Evolutionary conservation across 2,888 invertebrate genomes (phyloP), one percentile per base, ranked within the genome.

Genomic region (Ellobium chinense): DNA sequence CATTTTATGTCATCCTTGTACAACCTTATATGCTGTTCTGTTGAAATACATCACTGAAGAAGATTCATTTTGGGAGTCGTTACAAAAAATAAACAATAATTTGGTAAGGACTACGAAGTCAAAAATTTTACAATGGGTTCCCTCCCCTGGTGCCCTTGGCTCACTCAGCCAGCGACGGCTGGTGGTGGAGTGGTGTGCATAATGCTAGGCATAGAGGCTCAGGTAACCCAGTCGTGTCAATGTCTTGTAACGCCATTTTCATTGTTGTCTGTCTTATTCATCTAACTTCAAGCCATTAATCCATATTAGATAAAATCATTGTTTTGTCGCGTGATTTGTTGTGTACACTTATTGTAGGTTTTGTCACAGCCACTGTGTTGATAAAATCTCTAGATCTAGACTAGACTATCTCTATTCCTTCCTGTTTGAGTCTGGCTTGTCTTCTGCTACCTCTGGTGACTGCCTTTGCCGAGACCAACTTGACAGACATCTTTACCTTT

Each of bases 81-180:
- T 36, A 37, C 24, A 72, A 72, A 46, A 75, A 80, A 80, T 80
- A 80, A 80, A 80, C 80, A 80, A 80, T 80, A 80, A 80, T 80
- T 80, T 80, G 36, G 80, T 75, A 75, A 63, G 75, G 80, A 80
- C 80, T 80, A 75, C 34, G 18, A 37, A 75, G 69, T 68, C 27
- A 69, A 75, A 80, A 80, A 80, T 75, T 74, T 80, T 80, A 74
- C 74, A 65, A 69, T 80, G 80, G 68, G 80, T 80, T 80, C 54
- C 36, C 56, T 80, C 80, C 80, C 80, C 75, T 80, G 75, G 62
- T 70, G 73, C 73, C 80, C 80, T 78, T 78, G 78, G 62, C 72
- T 78, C 74, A 74, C 80, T 68, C 78, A 70, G 62, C 80, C 74
- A 66, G 46, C 68, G 39, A 77, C 36, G 77, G 54, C 74, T 66